These are phyloP conservation scores for Eulemur rubriventer DNA, from an alignment of 2,797 vertebrate genomes.

Conservation along the genomic window DNA sequence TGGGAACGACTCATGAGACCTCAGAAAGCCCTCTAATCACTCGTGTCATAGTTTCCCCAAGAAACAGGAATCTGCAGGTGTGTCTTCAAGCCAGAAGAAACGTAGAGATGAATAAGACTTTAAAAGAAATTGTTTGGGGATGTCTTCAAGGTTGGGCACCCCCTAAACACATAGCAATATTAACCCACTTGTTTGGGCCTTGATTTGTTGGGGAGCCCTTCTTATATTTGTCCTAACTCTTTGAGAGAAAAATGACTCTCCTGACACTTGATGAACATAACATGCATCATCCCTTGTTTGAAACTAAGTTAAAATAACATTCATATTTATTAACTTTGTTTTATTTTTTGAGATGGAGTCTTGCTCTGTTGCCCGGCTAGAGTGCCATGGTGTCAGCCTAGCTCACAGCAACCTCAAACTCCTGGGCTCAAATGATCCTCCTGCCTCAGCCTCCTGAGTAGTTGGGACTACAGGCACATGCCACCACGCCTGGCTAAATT, in stretches of 20 bases:
- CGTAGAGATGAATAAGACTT: background rate
- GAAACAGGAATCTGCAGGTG: background rate
- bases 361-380: no score
- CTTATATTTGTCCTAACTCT: background rate
- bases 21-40: background rate
- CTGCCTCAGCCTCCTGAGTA: no score
- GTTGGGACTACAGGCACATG: no score
- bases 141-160: background rate
- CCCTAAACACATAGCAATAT: background rate
- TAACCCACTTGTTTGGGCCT: background rate
- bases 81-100: background rate
- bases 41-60: background rate
- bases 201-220: background rate
- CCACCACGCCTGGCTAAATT: background rate
- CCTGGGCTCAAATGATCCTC: no score
- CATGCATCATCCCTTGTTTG: background rate
- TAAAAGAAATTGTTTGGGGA: background rate
- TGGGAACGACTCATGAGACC: background rate
- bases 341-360: no score
- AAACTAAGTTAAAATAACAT: slow-evolving; percentile 18
- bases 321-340: background rate
- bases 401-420: no score
- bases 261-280: background rate
- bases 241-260: background rate
- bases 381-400: no score